Evolutionary conservation across 2,113 vertebrate species (phyloP).

Genomic region (Protobothrops mucrosquamatus): DNA sequence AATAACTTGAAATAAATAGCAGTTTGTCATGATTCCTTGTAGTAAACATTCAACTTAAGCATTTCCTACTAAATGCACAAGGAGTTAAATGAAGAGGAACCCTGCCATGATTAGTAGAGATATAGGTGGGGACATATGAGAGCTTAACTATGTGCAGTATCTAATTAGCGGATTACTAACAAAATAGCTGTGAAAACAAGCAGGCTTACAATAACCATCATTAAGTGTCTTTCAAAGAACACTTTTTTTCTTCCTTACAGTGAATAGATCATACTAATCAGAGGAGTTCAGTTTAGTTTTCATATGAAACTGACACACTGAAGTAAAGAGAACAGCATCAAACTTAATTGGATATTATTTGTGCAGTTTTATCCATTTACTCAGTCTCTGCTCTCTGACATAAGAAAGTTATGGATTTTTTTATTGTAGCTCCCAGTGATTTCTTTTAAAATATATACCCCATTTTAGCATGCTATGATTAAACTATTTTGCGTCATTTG

Average conservation of each 20-base stretch:
- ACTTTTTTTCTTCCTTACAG: not conserved
- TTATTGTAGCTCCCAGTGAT: not conserved
- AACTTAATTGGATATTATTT: not conserved
- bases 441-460: not conserved
- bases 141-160: constrained; percentile 26
- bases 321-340: not conserved
- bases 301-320: not conserved
- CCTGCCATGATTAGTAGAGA: not conserved
- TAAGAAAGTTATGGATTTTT: not conserved
- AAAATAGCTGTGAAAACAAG: constrained; percentile 19
- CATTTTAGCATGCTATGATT: not conserved
- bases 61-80: not conserved
- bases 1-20: not conserved
- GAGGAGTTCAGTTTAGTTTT: not conserved
- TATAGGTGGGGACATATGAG: not conserved
- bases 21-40: not conserved
- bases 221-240: not conserved
- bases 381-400: not conserved
- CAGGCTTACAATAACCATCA: not conserved
- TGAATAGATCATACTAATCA: not conserved
- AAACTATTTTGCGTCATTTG: not conserved
- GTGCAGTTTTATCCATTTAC: not conserved
- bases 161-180: not conserved
- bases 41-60: not conserved
- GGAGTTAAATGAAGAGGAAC: not conserved